Evolutionary conservation across 2,888 invertebrate genomes (phyloP).

Genomic region (Phaedon cochleariae): DNA sequence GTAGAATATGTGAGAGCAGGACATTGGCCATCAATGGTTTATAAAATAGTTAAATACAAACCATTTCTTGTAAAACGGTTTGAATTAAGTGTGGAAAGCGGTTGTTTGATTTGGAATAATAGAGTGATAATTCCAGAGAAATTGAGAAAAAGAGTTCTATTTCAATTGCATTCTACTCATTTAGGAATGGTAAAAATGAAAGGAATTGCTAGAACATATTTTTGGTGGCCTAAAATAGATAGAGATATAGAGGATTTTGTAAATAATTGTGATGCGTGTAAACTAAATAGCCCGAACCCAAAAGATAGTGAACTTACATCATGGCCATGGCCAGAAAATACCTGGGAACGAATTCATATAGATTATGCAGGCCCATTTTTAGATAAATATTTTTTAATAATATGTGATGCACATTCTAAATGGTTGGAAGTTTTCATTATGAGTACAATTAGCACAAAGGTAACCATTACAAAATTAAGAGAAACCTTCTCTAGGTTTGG

Average conservation of each 20-base stretch:
- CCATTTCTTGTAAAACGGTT: too few species aligned
- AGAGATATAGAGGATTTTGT: too few species aligned
- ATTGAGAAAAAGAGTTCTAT: neutral
- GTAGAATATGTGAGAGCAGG: too few species aligned
- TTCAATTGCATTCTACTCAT: neutral
- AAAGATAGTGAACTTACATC: too few species aligned
- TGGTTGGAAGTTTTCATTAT: too few species aligned
- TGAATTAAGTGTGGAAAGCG: too few species aligned
- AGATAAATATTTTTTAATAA: conserved; percentile 3
- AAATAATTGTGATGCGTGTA: too few species aligned
- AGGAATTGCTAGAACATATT: neutral
- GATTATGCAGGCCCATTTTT: neutral
- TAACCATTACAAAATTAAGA: conserved; percentile 3
- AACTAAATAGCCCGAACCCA: too few species aligned
- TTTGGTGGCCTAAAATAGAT: too few species aligned
- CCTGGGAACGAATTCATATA: neutral
- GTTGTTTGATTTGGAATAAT: conserved; percentile 12
- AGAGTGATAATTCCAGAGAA: neutral
- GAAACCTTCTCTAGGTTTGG: neutral
- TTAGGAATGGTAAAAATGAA: neutral
- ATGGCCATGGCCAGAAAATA: too few species aligned
- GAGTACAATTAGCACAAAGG: too few species aligned
- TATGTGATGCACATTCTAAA: neutral
- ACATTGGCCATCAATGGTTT: neutral
- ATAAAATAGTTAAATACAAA: too few species aligned